Evolutionary conservation across 2,888 invertebrate species (phyloP).

Genomic region (Ephialtes manifestator): DNA sequence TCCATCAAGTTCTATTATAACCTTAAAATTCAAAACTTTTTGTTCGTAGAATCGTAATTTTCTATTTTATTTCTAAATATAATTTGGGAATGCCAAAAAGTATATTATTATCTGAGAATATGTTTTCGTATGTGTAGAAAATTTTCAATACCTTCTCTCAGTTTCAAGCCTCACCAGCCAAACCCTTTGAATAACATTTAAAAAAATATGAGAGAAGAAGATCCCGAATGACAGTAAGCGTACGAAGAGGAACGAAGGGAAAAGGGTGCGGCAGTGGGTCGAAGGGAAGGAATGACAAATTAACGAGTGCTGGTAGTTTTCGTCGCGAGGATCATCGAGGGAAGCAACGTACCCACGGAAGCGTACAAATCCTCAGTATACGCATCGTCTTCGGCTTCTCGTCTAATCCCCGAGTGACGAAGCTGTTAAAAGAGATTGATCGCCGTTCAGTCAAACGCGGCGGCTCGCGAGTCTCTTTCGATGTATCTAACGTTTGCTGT

Average conservation of each 20-base stretch:
- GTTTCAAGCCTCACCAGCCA: not conserved
- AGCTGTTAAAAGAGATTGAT: conserved; percentile 82
- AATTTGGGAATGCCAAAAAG: not conserved
- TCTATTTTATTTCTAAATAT: not conserved
- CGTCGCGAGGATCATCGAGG: conserved; percentile 67
- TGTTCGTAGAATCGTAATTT: not conserved
- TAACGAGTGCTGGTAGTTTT: conserved; percentile 79
- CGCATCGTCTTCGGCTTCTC: conserved; percentile 60
- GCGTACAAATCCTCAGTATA: conserved; percentile 74
- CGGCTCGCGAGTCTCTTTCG: conserved; percentile 26
- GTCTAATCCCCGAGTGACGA: conserved; percentile 71
- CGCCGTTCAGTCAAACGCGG: conserved; percentile 72
- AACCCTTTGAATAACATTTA: not conserved
- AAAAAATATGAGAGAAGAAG: conserved; percentile 59
- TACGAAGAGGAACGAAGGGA: conserved; percentile 41
- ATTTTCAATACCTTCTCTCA: not conserved
- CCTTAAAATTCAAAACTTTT: not conserved
- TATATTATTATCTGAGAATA: not conserved
- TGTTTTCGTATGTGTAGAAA: not conserved
- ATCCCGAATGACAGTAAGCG: conserved; percentile 30
- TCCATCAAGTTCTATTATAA: not conserved
- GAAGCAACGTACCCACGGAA: conserved; percentile 61
- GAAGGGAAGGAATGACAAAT: conserved; percentile 79
- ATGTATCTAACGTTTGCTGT: conserved; percentile 33
- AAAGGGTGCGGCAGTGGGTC: conserved; percentile 40